Base-by-base conservation (phyloP, 2,888 invertebrate species). In the Brachypalpus laphriformis region DNA sequence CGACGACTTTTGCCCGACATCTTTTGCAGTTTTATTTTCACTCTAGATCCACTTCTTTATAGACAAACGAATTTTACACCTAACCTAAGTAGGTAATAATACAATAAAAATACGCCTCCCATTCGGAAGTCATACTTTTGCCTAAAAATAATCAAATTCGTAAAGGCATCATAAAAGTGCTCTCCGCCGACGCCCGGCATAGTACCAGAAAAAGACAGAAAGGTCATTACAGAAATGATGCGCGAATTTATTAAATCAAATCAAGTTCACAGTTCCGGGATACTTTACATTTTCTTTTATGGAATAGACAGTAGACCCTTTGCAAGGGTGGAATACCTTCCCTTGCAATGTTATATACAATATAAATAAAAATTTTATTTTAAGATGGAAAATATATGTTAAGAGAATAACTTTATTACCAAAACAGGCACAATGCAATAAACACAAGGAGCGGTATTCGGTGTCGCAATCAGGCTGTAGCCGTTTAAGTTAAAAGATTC, bases 351-450 rank as follows among this genome's bases (percentile, higher is more conserved):
- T 20, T 28, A 51, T 14, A 28, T 42, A 28, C 11, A 8, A 6
- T 9, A 37, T 7, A 22, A n/a, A 11, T 25, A 3, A 61, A 18
- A 7, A 5, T n/a, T n/a, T n/a, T n/a, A n/a, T n/a, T n/a, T n/a
- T n/a, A 45, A 47, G 1, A n/a, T 20, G 9, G 40, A 40, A 11
- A 68, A 40, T 40, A 3, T 22, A 31, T 42, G n/a, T 37, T 45
- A 49, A 71, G 22, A 40, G 45, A 45, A 72, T 47, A 56, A 20
- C 16, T 83, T 71, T 81, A 71, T 91, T 88, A 91, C 91, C 91
- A 91, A 90, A 88, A 91, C 91, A 86, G 91, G 91, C 89, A 91
- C 90, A 63, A 91, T 91, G 89, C 91, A 91, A 88, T 91, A 91
- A 88, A 91, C 91, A 88, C 91, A 91, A 86, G 91, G 91, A 90